Evolutionary conservation across 2,113 vertebrate species (phyloP).

Genomic region (Chelonoidis abingdonii): DNA sequence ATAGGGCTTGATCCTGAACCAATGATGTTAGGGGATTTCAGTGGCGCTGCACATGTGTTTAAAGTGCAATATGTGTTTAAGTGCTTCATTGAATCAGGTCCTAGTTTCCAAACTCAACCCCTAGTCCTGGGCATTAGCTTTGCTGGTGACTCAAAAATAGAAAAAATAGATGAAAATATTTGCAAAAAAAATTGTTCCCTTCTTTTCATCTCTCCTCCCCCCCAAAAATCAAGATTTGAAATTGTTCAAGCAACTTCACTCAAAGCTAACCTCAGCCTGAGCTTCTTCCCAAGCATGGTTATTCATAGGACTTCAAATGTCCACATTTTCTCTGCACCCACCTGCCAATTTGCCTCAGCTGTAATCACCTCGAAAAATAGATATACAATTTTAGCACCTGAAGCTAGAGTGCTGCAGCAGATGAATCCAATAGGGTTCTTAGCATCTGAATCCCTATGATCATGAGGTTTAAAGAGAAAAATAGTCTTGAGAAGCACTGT

Average conservation of each 20-base stretch:
- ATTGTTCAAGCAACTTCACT: not conserved
- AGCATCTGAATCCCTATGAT: not conserved
- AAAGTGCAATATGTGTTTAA: not conserved
- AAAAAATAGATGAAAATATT: not conserved
- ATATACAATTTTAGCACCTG: not conserved
- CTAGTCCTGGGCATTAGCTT: not conserved
- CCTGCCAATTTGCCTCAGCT: not conserved
- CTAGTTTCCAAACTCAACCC: not conserved
- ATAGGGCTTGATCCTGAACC: not conserved
- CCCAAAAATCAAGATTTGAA: too few relatives aligned
- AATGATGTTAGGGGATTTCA: too few relatives aligned
- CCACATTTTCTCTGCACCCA: not conserved
- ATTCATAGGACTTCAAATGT: not conserved
- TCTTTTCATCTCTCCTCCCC: too few relatives aligned
- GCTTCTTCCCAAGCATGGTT: not conserved
- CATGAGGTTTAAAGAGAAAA: not conserved
- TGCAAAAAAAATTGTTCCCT: not conserved
- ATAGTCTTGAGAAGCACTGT: not conserved
- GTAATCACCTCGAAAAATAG: not conserved
- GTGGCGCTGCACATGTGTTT: not conserved
- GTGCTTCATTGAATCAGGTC: not conserved
- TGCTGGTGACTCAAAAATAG: not conserved
- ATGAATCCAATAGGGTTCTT: not conserved
- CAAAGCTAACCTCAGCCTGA: not conserved
- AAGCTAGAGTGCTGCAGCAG: not conserved